A percentile compares a stretch with the other conserved stretches of the same genome.
These are phyloP conservation scores for Ametastegia equiseti DNA, from an alignment of 2,888 invertebrate species.

Conservation along the genomic window DNA sequence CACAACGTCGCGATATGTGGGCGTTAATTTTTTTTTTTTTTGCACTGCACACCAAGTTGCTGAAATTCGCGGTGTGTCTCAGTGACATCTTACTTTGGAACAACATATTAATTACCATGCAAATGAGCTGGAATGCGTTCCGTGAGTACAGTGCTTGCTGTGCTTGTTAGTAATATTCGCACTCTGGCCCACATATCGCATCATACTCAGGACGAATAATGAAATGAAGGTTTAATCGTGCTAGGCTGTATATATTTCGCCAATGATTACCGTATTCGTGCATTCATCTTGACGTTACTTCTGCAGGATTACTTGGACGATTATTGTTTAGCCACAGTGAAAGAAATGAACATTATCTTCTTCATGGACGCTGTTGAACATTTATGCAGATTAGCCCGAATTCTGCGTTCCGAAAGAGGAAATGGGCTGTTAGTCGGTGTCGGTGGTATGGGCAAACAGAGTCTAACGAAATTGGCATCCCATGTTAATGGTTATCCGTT, in stretches of 20 bases:
- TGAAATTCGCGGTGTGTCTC: neutral
- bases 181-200: neutral
- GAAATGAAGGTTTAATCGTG: neutral
- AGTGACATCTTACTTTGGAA: neutral
- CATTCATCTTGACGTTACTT: neutral
- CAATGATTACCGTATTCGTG: neutral
- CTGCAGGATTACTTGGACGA: conserved; percentile 89
- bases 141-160: neutral
- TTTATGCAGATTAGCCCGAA: conserved; percentile 89
- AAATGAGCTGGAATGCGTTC: conserved; percentile 18
- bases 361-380: conserved; percentile 95
- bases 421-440: conserved; percentile 93
- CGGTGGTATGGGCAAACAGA: conserved; percentile 94
- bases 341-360: conserved; percentile 90
- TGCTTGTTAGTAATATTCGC: neutral
- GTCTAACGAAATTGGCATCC: conserved; percentile 89
- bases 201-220: neutral
- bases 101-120: conserved; percentile 23
- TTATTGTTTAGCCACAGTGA: conserved; percentile 86
- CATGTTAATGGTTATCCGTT: conserved; percentile 91
- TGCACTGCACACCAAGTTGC: neutral
- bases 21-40: neutral
- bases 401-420: conserved; percentile 91
- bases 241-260: neutral
- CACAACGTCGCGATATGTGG: neutral